These are phyloP conservation scores for Montipora cactus DNA, from an alignment of 64 coral and sea anemone species.

Conservation along the genomic window DNA sequence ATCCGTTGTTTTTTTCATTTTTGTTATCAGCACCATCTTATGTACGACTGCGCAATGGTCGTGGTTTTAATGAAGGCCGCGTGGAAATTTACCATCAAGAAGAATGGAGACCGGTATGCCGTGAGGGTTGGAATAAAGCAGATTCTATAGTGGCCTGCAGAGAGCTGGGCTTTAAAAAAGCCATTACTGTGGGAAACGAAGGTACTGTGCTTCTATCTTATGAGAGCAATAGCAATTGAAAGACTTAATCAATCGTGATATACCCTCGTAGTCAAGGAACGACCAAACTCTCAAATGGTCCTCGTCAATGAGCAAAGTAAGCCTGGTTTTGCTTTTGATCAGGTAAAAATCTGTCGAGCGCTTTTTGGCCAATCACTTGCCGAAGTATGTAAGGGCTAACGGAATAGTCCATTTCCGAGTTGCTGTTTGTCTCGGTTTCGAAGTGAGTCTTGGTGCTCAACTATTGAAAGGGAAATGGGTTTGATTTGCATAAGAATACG, in stretches of 20 bases:
- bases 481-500: too few relatives aligned
- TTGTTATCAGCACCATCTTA: constrained; percentile 19
- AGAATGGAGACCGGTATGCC: constrained; percentile 52
- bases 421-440: too few relatives aligned
- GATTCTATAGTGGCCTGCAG: constrained; percentile 48
- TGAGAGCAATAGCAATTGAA: not conserved
- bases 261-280: not conserved
- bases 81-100: constrained; percentile 63
- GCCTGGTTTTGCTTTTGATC: too few relatives aligned
- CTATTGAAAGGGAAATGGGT: too few relatives aligned
- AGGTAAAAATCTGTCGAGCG: too few relatives aligned
- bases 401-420: too few relatives aligned
- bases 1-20: not conserved
- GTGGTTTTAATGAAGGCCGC: constrained; percentile 1
- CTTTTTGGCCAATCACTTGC: too few relatives aligned
- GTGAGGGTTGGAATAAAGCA: constrained; percentile 29
- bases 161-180: constrained; percentile 32
- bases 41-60: constrained; percentile 17
- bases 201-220: not conserved
- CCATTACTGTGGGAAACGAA: not conserved
- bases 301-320: too few relatives aligned
- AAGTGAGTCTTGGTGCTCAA: too few relatives aligned
- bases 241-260: not conserved
- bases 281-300: not conserved
- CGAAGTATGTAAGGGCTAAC: too few relatives aligned